Evolutionary conservation across 2,888 invertebrate species (phyloP).

Genomic region (Dryocosmus kuriphilus): DNA sequence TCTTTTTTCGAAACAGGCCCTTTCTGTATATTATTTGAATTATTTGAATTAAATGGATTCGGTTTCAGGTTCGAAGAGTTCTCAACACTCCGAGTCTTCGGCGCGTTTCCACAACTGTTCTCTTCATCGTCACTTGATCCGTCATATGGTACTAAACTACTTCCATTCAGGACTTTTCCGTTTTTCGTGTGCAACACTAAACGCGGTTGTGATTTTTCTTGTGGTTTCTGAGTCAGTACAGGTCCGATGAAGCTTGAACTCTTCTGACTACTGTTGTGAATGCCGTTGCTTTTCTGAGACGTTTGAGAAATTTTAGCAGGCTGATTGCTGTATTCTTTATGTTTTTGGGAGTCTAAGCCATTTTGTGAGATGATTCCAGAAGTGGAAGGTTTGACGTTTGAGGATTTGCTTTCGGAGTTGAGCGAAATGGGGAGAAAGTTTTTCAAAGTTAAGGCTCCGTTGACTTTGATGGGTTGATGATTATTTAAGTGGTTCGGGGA

Average conservation of each 20-base stretch:
- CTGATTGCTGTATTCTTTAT: slow-evolving; percentile 38
- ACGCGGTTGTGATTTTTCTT: slow-evolving; percentile 60
- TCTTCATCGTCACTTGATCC: slow-evolving; percentile 75
- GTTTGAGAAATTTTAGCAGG: slow-evolving; percentile 36
- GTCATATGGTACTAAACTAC: slow-evolving; percentile 74
- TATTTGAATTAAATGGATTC: slow-evolving; percentile 14
- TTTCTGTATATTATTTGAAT: slow-evolving; percentile 24
- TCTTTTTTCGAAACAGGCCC: slow-evolving; percentile 51
- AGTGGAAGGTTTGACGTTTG: slow-evolving; percentile 60
- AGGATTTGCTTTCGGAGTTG: slow-evolving; percentile 54
- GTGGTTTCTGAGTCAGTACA: slow-evolving; percentile 67
- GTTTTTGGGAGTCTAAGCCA: slow-evolving; percentile 47
- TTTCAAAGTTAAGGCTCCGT: slow-evolving; percentile 65
- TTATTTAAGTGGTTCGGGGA: slow-evolving; percentile 59
- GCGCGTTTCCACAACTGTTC: slow-evolving; percentile 32
- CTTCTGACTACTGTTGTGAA: slow-evolving; percentile 53
- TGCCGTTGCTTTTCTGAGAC: slow-evolving; percentile 40
- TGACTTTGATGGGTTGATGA: slow-evolving; percentile 63
- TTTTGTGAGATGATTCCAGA: slow-evolving; percentile 53
- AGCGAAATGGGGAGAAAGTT: slow-evolving; percentile 57
- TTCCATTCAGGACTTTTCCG: slow-evolving; percentile 67
- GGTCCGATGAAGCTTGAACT: slow-evolving; percentile 70
- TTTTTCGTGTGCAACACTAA: slow-evolving; percentile 66
- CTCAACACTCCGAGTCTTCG: slow-evolving; percentile 46
- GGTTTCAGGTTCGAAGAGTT: slow-evolving; percentile 41